Conservation (phyloP, 2,113 vertebrate genomes). For the Vulpes ferrilata region DNA sequence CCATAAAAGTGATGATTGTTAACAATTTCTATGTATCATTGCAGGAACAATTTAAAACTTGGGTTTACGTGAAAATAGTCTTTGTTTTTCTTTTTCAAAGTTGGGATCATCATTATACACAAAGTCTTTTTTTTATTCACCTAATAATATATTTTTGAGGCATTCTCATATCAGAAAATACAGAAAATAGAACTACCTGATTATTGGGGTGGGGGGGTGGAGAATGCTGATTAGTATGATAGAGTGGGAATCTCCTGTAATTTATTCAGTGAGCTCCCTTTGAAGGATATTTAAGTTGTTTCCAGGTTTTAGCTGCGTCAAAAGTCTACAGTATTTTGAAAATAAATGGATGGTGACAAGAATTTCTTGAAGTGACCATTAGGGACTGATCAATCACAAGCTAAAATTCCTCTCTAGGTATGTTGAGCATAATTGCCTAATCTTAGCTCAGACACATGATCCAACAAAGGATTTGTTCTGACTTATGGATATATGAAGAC, state of each 20-base stretch:
- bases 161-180: conserved; percentile 45
- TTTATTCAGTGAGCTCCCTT: not conserved
- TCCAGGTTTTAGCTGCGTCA: conserved; percentile 36
- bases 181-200: conserved; percentile 4
- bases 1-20: not conserved
- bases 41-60: conserved; percentile 35
- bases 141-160: conserved; percentile 10
- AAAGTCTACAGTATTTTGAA: conserved; percentile 15
- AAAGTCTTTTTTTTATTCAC: not conserved
- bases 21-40: conserved; percentile 23
- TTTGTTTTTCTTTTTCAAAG: not conserved
- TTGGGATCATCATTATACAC: not conserved
- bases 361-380: conserved; percentile 8
- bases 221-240: not conserved
- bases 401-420: conserved; percentile 25
- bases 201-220: not conserved
- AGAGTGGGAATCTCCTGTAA: not conserved
- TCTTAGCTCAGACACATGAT: conserved; percentile 25
- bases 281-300: conserved; percentile 23
- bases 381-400: not conserved
- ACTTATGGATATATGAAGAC: not conserved
- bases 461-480: conserved; percentile 34
- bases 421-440: conserved; percentile 9
- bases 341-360: not conserved
- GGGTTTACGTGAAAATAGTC: not conserved